Base-by-base conservation (phyloP, 2,113 vertebrate species). In the Stictonetta naevosa region DNA sequence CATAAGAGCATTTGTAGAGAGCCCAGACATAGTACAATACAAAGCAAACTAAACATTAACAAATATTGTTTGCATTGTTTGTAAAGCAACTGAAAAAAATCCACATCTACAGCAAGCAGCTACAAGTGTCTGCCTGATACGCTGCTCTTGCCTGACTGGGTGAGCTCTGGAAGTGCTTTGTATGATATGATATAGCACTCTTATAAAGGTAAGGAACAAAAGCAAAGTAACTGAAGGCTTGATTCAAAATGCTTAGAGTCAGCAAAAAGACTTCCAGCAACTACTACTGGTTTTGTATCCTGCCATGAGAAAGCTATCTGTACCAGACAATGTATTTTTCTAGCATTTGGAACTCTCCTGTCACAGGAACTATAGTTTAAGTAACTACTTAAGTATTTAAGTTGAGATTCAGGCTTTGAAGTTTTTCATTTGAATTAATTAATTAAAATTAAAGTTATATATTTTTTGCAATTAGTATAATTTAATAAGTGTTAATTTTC, bases 161-260 rank as follows among this genome's bases (percentile, higher is more conserved):
- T 81, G 31, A 5, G 9, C 36, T 94, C 56, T 42, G 6, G 8
- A 63, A 85, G 11, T 33, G 10, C 11, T 78, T 68, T 38, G 48
- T 26, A 62, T 53, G 67, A 53, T 19, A 38, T 0, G 2, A 4
- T 10, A 46, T 17, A 66, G 11, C 14, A 50, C 1, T 0, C 42
- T 76, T 56, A 40, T 40, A 56, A 85, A 90, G 68, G 80, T 31
- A 83, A 55, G 34, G 23, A 59, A 29, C 29, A 66, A 87, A 93
- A 34, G 23, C 8, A 59, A 17, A 13, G 19, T 22, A 68, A 72
- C 9, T 60, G 88, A 76, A 74, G 7, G 11, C 22, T 88, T 91
- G 13, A 34, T 9, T 40, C 17, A 29, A 77, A 88, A 69, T 11
- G 40, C 26, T n/a, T 40, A 22, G 29, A 69, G 17, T n/a, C 33